Evolutionary conservation across 2,888 invertebrate genomes (phyloP).

Genomic region (Macropis europaea): DNA sequence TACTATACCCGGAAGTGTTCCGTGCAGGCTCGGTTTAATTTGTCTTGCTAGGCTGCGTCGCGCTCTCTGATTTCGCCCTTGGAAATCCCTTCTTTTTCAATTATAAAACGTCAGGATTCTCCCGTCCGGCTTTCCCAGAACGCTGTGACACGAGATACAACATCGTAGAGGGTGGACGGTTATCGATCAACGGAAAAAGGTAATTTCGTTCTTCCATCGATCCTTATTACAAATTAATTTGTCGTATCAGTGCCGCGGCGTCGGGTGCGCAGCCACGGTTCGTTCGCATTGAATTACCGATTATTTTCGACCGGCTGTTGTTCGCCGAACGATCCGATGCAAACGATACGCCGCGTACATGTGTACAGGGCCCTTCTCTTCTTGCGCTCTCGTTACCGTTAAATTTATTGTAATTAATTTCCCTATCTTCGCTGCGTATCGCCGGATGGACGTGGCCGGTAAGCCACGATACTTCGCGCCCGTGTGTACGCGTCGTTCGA

Average conservation of each 20-base stretch:
- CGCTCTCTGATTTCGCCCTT: conserved; percentile 34
- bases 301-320: conserved; percentile 24
- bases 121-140: no score
- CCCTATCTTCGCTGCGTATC: conserved; percentile 74
- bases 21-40: conserved; percentile 37
- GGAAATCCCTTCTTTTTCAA: neutral
- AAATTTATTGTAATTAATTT: conserved; percentile 80
- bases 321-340: conserved; percentile 20
- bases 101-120: no score
- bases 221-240: conserved; percentile 14
- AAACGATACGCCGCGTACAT: conserved; percentile 6
- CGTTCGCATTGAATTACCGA: conserved; percentile 28
- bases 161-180: neutral
- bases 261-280: conserved; percentile 5
- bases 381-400: conserved; percentile 77
- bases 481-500: conserved; percentile 66
- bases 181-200: no score
- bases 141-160: neutral
- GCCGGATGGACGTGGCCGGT: conserved; percentile 67
- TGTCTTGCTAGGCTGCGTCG: conserved; percentile 20
- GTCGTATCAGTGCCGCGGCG: neutral
- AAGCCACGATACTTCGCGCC: conserved; percentile 46
- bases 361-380: conserved; percentile 37
- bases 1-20: conserved; percentile 39
- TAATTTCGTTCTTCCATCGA: neutral